Evolutionary conservation across 2,888 invertebrate species (phyloP), one percentile per base, ranked within the genome.

Genomic region (Drosophila colorata): DNA sequence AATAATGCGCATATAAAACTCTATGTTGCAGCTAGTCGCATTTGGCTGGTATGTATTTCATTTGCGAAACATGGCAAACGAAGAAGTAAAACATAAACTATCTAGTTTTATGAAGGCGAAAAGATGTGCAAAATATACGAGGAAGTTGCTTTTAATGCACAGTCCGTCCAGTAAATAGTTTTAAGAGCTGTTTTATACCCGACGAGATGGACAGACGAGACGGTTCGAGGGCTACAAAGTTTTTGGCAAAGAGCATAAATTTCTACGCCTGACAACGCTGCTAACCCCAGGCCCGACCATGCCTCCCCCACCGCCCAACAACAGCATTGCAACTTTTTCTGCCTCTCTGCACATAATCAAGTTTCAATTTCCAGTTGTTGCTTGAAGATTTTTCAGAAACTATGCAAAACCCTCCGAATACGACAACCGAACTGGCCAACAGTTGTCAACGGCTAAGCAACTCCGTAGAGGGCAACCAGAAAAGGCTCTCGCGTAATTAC

Each of bases 341-440:
- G 87, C 82, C 81, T 66, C 77, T 87, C 85, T 83, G 90, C 90
- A 90, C 89, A 88, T 90, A 89, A 90, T 90, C 90, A 90, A 90
- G 91, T 90, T 90, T 90, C 89, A 89, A 90, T 90, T 90, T 90
- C 46, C 78, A 76, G 80, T 78, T 82, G 78, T 78, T 75, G 69
- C 78, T 66, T 57, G 51, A 71, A 57, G 60, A 81, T 74, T 77
- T 69, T 44, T 44, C 37, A 16, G 51, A 68, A 82, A 87, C 82
- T 82, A 87, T 80, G 81, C 64, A 40, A 64, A 64, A 49, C 33
- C 48, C 43, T 11, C 58, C 35, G 55, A 57, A 65, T 55, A 69
- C 72, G 61, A 65, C 65, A 69, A 56, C 52, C 68, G 55, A 55
- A 60, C 68, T 63, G 77, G 68, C 69, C 82, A 85, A 78, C 83